Percentiles rank a stretch among this genome's conserved stretches.
These are phyloP conservation scores for Acronicta leporina DNA, from an alignment of 2,888 invertebrate genomes.

Conservation along the genomic window DNA sequence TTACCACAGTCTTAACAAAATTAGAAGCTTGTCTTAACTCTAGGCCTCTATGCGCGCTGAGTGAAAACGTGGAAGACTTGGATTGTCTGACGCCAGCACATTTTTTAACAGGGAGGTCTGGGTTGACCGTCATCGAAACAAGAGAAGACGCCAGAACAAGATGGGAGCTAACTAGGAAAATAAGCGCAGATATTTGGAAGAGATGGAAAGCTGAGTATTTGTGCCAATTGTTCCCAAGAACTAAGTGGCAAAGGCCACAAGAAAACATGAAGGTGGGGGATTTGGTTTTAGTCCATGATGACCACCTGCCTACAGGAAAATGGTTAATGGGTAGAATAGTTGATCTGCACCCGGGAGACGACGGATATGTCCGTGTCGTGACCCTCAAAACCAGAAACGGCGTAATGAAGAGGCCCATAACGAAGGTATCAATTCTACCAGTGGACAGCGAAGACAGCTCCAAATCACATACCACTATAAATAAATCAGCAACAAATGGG, in stretches of 20 bases:
- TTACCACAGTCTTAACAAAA: background rate
- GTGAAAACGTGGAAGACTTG: background rate
- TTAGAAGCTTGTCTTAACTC: slow-evolving; percentile 5
- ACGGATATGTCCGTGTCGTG: too few relatives aligned
- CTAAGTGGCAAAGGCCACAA: background rate
- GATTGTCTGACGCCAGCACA: slow-evolving; percentile 5
- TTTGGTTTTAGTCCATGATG: too few relatives aligned
- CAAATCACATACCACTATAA: background rate
- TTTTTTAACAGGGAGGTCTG: background rate
- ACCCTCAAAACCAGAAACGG: background rate
- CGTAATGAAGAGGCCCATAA: background rate
- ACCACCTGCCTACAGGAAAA: background rate
- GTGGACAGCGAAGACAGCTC: background rate
- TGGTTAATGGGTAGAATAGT: background rate
- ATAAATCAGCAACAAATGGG: background rate
- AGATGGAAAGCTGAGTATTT: slow-evolving; percentile 1
- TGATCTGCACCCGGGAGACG: background rate
- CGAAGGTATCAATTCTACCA: background rate
- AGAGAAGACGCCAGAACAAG: slow-evolving; percentile 3
- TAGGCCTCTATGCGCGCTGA: background rate
- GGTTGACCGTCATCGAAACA: slow-evolving; percentile 3
- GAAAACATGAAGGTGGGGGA: too few relatives aligned
- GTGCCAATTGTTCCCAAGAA: slow-evolving; percentile 1
- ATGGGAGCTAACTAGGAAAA: slow-evolving; percentile 4
- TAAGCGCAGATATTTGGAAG: background rate